Conservation (phyloP, 2,113 vertebrate genomes). For the Pygoscelis adeliae region DNA sequence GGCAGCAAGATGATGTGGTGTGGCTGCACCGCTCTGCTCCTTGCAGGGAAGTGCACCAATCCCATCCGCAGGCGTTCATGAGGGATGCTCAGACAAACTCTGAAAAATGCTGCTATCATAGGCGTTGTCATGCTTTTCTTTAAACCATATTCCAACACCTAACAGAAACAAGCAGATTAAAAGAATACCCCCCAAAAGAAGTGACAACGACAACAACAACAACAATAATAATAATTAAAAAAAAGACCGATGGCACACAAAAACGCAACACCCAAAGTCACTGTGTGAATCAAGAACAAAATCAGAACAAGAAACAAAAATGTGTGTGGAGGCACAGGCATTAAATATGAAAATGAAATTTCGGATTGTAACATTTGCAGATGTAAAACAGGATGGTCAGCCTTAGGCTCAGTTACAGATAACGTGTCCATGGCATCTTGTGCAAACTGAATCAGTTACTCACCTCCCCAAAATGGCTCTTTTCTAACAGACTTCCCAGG, state of each 20-base stretch:
- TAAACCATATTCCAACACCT: neutral
- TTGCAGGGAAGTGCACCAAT: neutral
- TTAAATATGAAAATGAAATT: neutral
- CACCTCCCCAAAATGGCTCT: slow-evolving; percentile 77
- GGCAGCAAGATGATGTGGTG: neutral
- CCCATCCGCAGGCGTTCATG: neutral
- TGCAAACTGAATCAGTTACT: neutral
- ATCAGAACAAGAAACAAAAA: neutral
- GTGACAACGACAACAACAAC: too few species aligned
- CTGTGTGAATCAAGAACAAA: neutral
- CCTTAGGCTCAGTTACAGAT: neutral
- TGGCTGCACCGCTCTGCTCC: neutral
- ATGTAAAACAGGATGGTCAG: neutral
- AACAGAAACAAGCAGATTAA: neutral
- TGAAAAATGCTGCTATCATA: neutral
- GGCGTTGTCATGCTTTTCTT: neutral
- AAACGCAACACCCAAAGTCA: neutral
- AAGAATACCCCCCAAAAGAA: neutral
- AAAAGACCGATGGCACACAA: neutral
- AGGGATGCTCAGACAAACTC: neutral
- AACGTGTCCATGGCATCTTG: neutral
- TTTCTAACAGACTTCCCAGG: slow-evolving; percentile 77
- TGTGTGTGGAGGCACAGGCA: neutral
- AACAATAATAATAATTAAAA: neutral
- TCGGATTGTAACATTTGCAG: neutral